Evolutionary conservation across 2,888 invertebrate genomes (phyloP), one percentile per base, ranked within the genome.

Genomic region (Agelastica alni): DNA sequence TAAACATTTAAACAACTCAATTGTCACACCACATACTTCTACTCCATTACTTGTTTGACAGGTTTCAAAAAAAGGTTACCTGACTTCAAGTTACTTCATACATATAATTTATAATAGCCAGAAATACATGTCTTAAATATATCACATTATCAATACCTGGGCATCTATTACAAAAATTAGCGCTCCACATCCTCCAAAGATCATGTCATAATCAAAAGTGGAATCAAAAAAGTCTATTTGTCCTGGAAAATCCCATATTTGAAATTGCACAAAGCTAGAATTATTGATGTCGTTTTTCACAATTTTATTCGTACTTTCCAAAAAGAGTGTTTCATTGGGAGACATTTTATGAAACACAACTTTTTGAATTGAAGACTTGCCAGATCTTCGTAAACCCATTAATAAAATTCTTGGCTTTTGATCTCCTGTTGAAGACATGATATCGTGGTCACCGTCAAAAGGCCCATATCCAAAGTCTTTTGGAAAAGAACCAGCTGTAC

Each of bases 311-410:
- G 98, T 99, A 62, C 96, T 96, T 77, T 99, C 99, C 61, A 99
- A 80, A 75, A 99, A 99, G 48, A 99, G 80, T 0, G 99, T 99
- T 80, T 99, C 99, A 79, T 98, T 99, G 1, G 99, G 99, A 2
- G 98, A 96, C 95, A 99, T 99, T 81, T 99, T 99, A 77, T 99
- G 98, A 76, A 99, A 99, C n/a, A 99, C 99, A 3, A 99, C 99
- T 82, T 99, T 98, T 75, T 97, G 96, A 71, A 99, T 99, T 0
- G 98, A 99, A 45, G 98, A 97, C 78, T 99, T 99, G 41, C 99
- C 99, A 70, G 97, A 97, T 75, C 98, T 88, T 75, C 96, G 82
- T 10, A 96, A 81, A 2, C 97, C 97, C 96, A 97, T 96, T 16
- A 97, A 79, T 26, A 97, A 80, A 70, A 97, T 96, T 65, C 95